Evolutionary conservation across 2,797 vertebrate genomes (phyloP), one percentile per base, ranked within the genome.

Genomic region (Petrocephalus sullivani): DNA sequence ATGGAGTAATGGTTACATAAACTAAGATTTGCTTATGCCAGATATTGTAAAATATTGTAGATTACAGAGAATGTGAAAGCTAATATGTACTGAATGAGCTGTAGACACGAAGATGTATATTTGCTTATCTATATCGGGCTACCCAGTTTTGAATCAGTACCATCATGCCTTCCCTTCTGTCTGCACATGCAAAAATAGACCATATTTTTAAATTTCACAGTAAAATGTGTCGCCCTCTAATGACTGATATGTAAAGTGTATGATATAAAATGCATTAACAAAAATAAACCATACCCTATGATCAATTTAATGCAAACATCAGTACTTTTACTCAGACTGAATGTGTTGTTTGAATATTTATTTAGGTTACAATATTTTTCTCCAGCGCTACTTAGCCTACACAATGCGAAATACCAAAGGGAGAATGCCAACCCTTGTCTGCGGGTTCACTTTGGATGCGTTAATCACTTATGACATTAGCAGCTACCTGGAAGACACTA

Each of bases 401-500:
- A 86, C 28, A 86, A 88, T 88, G 58, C 81, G 54, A 71, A 54
- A 54, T 54, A 57, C 33, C 46, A 64, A 88, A 57, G 19, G 37
- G 19, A 57, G 41, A 67, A 88, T 54, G 21, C 58, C 56, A 5
- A 33, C 53, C 28, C n/a, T 19, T 75, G 9, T 86, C 61, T 53
- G 57, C 84, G 83, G 49, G 60, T 57, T 88, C 60, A 46, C 46
- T 85, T 56, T 71, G 60, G 82, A 85, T 53, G 58, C n/a, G 21
- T 16, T 75, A 46, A 53, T n/a, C 61, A 71, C 54, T 46, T 14
- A 33, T 21, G 14, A 58, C 28, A 71, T 7, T 71, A 82, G 61
- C 51, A 67, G 23, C 81, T 54, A 64, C 58, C 81, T 85, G 87
- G 81, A 75, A 57, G 82, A 83, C 82, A 82, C n/a, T 16, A 64